Evolutionary conservation across 1,140 invertebrate species (phyloP).

Genomic region (Euura saliciscinereae): DNA sequence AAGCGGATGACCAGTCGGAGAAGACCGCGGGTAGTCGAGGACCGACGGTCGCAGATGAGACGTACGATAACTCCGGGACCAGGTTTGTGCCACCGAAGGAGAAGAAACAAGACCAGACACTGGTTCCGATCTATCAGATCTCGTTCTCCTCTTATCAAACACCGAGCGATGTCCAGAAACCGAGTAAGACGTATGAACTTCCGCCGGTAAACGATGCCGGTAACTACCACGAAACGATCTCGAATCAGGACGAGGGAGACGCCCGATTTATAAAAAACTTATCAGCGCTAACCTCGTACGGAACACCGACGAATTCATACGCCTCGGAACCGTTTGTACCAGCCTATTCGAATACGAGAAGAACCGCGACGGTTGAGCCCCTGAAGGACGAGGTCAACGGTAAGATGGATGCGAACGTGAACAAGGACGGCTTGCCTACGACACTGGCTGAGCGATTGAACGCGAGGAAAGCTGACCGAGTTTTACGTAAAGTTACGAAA

Average conservation of each 20-base stretch:
- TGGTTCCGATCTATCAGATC: neutral
- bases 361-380: neutral
- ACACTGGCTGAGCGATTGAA: neutral
- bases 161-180: neutral
- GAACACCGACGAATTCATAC: conserved; percentile 11
- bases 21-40: neutral
- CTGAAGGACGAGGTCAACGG: neutral
- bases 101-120: neutral
- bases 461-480: neutral
- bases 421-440: neutral
- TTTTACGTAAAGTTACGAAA: neutral
- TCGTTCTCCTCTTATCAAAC: neutral
- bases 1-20: neutral
- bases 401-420: neutral
- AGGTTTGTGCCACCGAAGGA: neutral
- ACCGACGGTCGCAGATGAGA: no score
- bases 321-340: neutral
- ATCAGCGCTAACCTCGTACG: neutral
- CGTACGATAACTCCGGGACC: no score
- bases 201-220: neutral
- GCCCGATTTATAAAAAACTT: neutral
- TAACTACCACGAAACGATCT: neutral
- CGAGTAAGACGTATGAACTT: neutral
- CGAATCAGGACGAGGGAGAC: neutral
- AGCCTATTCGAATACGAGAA: neutral